phyloP scores from a whole-genome alignment of 2,888 invertebrate genomes.

The Julus scandinavius region DNA sequence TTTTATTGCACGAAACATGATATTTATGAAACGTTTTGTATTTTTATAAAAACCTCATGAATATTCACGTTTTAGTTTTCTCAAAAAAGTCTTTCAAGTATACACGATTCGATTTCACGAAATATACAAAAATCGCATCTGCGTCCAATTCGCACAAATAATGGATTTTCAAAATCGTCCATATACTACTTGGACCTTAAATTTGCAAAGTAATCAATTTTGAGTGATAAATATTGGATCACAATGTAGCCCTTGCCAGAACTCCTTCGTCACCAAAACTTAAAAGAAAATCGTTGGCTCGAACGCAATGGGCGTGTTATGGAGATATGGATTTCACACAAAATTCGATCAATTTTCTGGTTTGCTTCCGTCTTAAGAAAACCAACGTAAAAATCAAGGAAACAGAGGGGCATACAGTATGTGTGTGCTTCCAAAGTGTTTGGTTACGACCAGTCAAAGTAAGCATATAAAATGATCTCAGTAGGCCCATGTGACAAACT shows the following conservation, averaged over 20 bases:
- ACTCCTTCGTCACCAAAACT: neutral
- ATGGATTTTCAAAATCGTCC: neutral
- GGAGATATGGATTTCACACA: slow-evolving; percentile 17
- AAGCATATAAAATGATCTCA: slow-evolving; percentile 8
- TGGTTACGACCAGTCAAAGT: slow-evolving; percentile 34
- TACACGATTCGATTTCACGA: too few relatives aligned
- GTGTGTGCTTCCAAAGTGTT: neutral
- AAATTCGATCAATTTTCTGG: slow-evolving; percentile 39
- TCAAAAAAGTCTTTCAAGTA: too few relatives aligned
- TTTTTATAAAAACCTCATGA: too few relatives aligned
- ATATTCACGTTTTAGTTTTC: too few relatives aligned
- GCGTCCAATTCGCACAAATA: neutral
- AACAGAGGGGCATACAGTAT: neutral
- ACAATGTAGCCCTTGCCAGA: neutral
- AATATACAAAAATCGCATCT: neutral
- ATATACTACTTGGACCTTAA: neutral
- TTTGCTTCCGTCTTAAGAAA: slow-evolving; percentile 7
- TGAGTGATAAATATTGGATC: neutral
- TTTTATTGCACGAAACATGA: too few relatives aligned
- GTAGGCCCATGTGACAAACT: neutral
- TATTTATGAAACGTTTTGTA: too few relatives aligned
- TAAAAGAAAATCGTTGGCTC: neutral
- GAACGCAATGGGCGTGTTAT: neutral
- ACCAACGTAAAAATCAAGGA: neutral
- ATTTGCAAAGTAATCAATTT: slow-evolving; percentile 15